Evolutionary conservation across 1,140 invertebrate species (phyloP).

Genomic region (Diabrotica virgifera): DNA sequence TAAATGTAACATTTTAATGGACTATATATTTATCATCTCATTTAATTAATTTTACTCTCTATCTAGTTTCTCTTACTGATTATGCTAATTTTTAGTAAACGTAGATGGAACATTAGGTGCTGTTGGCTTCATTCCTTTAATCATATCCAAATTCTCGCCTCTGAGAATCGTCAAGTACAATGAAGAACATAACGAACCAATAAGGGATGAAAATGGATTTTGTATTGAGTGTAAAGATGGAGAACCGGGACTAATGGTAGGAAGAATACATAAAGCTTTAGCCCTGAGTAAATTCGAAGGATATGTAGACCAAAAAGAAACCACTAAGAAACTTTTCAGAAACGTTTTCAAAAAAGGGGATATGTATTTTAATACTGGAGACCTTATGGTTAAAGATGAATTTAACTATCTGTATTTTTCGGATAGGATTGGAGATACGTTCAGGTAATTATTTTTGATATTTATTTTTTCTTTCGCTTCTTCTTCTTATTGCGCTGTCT

Average conservation of each 20-base stretch:
- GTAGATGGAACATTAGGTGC: slow-evolving; percentile 83
- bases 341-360: slow-evolving; percentile 86
- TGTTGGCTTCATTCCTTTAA: slow-evolving; percentile 85
- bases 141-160: slow-evolving; percentile 57
- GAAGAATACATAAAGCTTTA: slow-evolving; percentile 70
- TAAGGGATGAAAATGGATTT: slow-evolving; percentile 63
- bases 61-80: too few relatives aligned
- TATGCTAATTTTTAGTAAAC: slow-evolving; percentile 73
- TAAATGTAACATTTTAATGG: too few relatives aligned
- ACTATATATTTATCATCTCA: too few relatives aligned
- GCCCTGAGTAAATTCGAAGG: slow-evolving; percentile 61
- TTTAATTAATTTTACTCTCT: too few relatives aligned
- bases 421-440: slow-evolving; percentile 94
- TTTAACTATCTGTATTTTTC: slow-evolving; percentile 93
- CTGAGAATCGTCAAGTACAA: slow-evolving; percentile 78
- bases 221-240: slow-evolving; percentile 77
- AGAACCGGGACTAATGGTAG: slow-evolving; percentile 67
- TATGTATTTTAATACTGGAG: slow-evolving; percentile 86
- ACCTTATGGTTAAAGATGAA: slow-evolving; percentile 87
- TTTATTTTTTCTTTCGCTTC: too few relatives aligned
- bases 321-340: slow-evolving; percentile 84
- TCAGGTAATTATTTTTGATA: slow-evolving; percentile 56
- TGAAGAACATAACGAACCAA: slow-evolving; percentile 72
- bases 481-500: too few relatives aligned
- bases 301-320: slow-evolving; percentile 74